phyloP scores from a whole-genome alignment of 1,140 invertebrate species.

The Teleogryllus occipitalis region DNA sequence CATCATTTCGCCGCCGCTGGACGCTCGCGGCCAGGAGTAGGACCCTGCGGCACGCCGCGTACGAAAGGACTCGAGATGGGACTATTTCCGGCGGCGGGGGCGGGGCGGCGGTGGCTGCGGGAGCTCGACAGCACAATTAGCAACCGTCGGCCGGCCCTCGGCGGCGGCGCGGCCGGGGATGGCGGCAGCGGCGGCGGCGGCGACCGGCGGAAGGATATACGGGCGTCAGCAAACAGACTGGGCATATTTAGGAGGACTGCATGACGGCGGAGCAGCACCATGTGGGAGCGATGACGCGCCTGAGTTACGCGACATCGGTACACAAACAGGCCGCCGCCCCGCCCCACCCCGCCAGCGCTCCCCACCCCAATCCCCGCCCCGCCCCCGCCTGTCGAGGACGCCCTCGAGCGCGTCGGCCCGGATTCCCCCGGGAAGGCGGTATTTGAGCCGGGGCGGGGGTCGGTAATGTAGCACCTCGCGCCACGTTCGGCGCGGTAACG shows the following conservation, averaged over 20 bases:
- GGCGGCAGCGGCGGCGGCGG: too few relatives aligned
- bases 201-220: neutral
- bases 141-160: neutral
- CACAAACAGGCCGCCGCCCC: neutral
- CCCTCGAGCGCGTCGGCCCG: too few relatives aligned
- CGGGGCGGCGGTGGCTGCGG: neutral
- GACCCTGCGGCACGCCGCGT: neutral
- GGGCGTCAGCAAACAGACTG: neutral
- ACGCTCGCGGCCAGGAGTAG: too few relatives aligned
- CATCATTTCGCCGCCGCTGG: neutral
- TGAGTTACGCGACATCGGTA: neutral
- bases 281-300: constrained; percentile 2
- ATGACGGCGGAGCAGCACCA: neutral
- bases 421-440: too few relatives aligned
- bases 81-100: neutral
- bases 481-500: neutral
- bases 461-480: neutral
- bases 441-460: too few relatives aligned
- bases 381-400: neutral
- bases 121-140: neutral
- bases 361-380: neutral
- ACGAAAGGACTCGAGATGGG: neutral
- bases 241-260: constrained; percentile 3
- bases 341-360: too few relatives aligned
- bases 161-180: too few relatives aligned